These are phyloP conservation scores for Paratrypauchen microcephalus DNA, from an alignment of 2,797 vertebrate genomes.

Conservation along the genomic window DNA sequence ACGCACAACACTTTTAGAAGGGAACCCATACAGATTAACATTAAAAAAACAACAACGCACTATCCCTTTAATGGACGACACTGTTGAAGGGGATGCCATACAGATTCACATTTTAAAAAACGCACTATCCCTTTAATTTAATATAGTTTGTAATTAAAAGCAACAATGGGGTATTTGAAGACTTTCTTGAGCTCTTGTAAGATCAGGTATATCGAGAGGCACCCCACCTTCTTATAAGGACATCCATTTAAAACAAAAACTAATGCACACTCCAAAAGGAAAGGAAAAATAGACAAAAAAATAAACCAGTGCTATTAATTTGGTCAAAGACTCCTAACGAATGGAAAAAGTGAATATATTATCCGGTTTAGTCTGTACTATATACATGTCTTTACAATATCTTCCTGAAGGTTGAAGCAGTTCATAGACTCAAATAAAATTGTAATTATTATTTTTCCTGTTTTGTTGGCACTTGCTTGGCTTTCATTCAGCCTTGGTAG, in stretches of 20 bases:
- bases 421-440: slow-evolving; percentile 94
- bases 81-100: too few relatives aligned
- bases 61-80: too few relatives aligned
- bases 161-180: slow-evolving; percentile 41
- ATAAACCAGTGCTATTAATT: slow-evolving; percentile 89
- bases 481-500: slow-evolving; percentile 89
- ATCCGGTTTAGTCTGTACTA: slow-evolving; percentile 99
- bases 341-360: slow-evolving; percentile 97
- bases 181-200: slow-evolving; percentile 49
- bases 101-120: too few relatives aligned
- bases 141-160: slow-evolving; percentile 47
- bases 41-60: too few relatives aligned
- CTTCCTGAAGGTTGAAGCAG: slow-evolving; percentile 99
- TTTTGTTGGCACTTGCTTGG: slow-evolving; percentile 97
- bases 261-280: slow-evolving; percentile 68
- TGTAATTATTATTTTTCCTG: slow-evolving; percentile 62
- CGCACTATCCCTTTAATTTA: too few relatives aligned
- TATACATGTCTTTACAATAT: slow-evolving; percentile 99
- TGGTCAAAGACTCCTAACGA: slow-evolving; percentile 93
- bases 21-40: too few relatives aligned
- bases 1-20: too few relatives aligned
- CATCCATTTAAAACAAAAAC: slow-evolving; percentile 68
- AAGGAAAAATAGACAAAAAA: slow-evolving; percentile 66
- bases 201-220: slow-evolving; percentile 44
- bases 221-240: slow-evolving; percentile 62